Percentiles rank a stretch among this genome's conserved stretches.
Evolutionary conservation across 2,888 invertebrate species (phyloP).

Genomic region (Pherbina coryleti): DNA sequence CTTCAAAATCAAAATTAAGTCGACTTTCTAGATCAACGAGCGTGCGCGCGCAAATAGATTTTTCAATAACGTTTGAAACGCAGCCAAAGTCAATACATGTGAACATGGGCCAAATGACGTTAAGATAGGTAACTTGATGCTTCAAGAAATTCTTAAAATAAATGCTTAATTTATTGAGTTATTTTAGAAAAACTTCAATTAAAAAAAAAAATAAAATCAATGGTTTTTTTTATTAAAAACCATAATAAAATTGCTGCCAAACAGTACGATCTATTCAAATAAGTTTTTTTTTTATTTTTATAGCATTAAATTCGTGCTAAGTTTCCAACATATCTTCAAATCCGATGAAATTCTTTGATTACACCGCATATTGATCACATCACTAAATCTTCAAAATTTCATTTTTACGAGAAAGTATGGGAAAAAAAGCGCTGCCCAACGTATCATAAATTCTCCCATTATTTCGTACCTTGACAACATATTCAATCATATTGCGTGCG

Average conservation of each 20-base stretch:
- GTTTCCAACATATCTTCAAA: not conserved
- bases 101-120: too few species aligned
- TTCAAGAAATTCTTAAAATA: too few species aligned
- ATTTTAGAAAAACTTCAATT: too few species aligned
- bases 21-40: constrained; percentile 58
- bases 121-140: too few species aligned
- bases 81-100: too few species aligned
- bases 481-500: constrained; percentile 19
- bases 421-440: not conserved
- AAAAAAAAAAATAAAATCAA: not conserved
- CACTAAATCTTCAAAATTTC: not conserved
- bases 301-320: not conserved
- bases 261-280: too few species aligned
- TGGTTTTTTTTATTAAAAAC: too few species aligned
- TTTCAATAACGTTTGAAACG: too few species aligned
- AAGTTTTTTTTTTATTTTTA: too few species aligned
- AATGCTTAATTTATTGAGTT: too few species aligned
- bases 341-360: not conserved
- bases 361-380: not conserved
- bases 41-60: too few species aligned
- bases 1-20: constrained; percentile 57
- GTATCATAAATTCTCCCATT: not conserved
- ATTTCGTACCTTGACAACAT: constrained; percentile 1
- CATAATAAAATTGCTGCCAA: too few species aligned
- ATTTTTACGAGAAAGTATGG: not conserved